Evolutionary conservation across 2,113 vertebrate genomes (phyloP), one percentile per base, ranked within the genome.

Genomic region (Lepus timidus): DNA sequence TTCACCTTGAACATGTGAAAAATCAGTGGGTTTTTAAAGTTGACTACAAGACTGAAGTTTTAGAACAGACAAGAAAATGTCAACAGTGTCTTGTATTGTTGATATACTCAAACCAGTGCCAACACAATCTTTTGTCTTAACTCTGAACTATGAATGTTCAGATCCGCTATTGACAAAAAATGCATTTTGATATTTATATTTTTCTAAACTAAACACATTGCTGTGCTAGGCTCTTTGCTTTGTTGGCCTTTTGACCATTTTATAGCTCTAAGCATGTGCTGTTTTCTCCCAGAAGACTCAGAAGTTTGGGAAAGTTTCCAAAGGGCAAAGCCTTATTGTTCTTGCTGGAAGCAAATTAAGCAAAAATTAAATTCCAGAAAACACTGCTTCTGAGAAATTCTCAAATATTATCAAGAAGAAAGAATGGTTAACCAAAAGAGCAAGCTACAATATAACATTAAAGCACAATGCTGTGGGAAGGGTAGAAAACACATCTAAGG

Each of bases 341-440:
- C 61, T 79, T 78, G 76, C 29, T 95, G 44, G 92, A 96, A 94
- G 88, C 87, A 96, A 95, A 97, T 23, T 93, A 76, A 96, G 68
- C 84, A 94, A 94, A 95, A 90, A 86, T 70, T 62, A 94, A 91
- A 55, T 95, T 93, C 27, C 51, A 78, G 88, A 95, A 97, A 96
- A 96, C 52, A 93, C 0, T 80, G 85, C 61, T 93, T 94, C 87
- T 62, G 62, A 94, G 39, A 96, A 96, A 83, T 82, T 73, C 73
- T 97, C 90, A 95, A 96, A 94, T 71, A 94, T 62, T 33, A 96
- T 29, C 7, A 88, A 93, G 83, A 95, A 94, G 44, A 94, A 85
- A 61, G 91, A 95, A 93, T 62, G 90, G 58, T 86, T 95, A 96
- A 83, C 36, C 86, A 87, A 94, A 78, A 91, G 33, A 92, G 78